Conservation (phyloP, 2,797 vertebrate species). For the Emys orbicularis region DNA sequence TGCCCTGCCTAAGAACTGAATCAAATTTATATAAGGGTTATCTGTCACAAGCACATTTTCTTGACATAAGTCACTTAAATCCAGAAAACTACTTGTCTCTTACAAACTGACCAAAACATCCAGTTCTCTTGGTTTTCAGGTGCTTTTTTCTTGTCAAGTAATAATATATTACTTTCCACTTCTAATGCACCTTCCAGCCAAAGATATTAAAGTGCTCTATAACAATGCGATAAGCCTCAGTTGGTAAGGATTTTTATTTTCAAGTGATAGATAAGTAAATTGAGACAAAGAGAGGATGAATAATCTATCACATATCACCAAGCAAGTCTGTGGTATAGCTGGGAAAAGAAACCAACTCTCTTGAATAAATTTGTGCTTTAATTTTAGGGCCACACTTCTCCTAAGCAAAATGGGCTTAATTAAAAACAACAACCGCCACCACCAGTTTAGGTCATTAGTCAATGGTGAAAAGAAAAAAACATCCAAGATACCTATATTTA, state of each 20-base stretch:
- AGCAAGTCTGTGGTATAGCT: background rate
- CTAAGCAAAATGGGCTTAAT: background rate
- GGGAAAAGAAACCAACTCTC: background rate
- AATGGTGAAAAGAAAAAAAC: conserved; percentile 9
- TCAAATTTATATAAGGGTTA: background rate
- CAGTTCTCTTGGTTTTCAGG: conserved; percentile 10
- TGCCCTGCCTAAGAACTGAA: background rate
- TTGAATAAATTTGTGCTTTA: conserved; percentile 24
- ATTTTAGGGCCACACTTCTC: background rate
- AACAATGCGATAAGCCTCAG: background rate
- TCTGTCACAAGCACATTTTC: background rate
- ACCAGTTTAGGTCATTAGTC: conserved; percentile 19
- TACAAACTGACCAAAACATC: background rate
- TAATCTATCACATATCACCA: background rate
- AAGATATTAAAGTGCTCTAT: conserved; percentile 8
- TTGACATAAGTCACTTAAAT: background rate
- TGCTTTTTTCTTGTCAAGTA: conserved; percentile 2
- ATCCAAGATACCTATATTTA: background rate
- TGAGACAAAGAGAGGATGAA: background rate
- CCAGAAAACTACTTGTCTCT: background rate
- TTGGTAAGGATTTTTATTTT: background rate
- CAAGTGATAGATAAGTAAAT: conserved; percentile 8
- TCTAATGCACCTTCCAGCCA: background rate
- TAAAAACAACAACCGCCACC: background rate
- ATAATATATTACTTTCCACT: background rate